Conservation (phyloP, 2,797 vertebrate genomes). For the Sebastes oblongus region DNA sequence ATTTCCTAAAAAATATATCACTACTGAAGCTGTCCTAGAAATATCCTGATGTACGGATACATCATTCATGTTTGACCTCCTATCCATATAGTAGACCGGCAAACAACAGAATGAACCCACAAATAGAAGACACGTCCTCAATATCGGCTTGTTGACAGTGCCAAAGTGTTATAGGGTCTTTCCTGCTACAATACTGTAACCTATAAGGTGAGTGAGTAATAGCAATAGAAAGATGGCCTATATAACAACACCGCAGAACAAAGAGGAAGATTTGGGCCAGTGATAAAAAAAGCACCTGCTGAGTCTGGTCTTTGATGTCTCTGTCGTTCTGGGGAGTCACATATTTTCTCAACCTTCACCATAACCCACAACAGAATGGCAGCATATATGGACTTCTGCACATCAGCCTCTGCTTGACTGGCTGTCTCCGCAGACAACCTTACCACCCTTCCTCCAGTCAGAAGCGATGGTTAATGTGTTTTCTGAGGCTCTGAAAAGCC, state of each 20-base stretch:
- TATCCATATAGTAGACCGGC: background rate
- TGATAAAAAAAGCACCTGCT: constrained; percentile 7
- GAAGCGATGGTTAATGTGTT: background rate
- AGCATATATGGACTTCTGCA: background rate
- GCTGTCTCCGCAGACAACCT: background rate
- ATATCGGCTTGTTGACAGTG: background rate
- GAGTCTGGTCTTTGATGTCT: constrained; percentile 15
- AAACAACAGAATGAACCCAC: background rate
- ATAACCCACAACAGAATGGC: background rate
- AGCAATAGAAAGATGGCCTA: background rate
- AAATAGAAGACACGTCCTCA: background rate
- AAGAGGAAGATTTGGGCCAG: background rate
- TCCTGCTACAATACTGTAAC: background rate
- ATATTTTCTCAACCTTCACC: background rate
- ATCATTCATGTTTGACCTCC: background rate
- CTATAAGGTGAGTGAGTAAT: background rate
- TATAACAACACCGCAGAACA: constrained; percentile 9
- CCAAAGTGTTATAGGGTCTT: background rate
- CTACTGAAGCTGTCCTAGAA: background rate
- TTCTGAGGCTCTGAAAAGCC: background rate
- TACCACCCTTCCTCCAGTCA: background rate
- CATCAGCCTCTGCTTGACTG: constrained; percentile 1
- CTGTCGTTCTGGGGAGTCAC: background rate
- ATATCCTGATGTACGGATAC: background rate
- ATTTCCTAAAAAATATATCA: background rate